Evolutionary conservation across 2,113 vertebrate genomes (phyloP).

Genomic region (Coreoperca whiteheadi): DNA sequence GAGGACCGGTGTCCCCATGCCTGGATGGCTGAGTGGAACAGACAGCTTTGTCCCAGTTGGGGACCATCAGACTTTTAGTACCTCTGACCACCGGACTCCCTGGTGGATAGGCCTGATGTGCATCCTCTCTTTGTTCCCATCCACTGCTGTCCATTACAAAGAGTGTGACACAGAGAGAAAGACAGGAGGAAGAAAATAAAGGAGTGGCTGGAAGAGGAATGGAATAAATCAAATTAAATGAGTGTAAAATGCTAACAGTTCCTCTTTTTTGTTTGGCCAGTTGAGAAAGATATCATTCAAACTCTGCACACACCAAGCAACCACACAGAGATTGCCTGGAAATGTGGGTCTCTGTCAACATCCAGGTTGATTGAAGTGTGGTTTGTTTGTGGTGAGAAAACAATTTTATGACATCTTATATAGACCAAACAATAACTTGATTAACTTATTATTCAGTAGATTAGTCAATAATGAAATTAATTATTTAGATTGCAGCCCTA

Average conservation of each 20-base stretch:
- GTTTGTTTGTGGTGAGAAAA: background rate
- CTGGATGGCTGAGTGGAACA: constrained; percentile 69
- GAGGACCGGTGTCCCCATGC: constrained; percentile 60
- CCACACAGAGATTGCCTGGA: background rate
- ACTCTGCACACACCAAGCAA: background rate
- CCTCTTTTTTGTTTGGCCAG: background rate
- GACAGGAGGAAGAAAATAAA: background rate
- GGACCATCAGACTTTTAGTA: constrained; percentile 74
- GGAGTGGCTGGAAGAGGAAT: background rate
- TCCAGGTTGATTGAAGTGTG: background rate
- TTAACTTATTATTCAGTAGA: background rate
- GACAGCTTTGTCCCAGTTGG: constrained; percentile 75
- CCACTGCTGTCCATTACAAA: constrained; percentile 42
- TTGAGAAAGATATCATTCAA: background rate
- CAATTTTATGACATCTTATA: background rate
- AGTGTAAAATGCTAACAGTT: background rate
- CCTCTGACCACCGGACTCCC: constrained; percentile 69
- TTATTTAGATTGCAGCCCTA: background rate
- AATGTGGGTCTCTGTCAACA: background rate
- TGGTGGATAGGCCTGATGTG: constrained; percentile 53
- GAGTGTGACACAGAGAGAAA: constrained; percentile 23
- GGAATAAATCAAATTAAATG: constrained; percentile 6
- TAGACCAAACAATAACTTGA: background rate
- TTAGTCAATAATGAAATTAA: background rate
- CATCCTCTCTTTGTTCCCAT: constrained; percentile 52